phyloP scores from a whole-genome alignment of 2,888 invertebrate species.

The Antheraea yamamai region DNA sequence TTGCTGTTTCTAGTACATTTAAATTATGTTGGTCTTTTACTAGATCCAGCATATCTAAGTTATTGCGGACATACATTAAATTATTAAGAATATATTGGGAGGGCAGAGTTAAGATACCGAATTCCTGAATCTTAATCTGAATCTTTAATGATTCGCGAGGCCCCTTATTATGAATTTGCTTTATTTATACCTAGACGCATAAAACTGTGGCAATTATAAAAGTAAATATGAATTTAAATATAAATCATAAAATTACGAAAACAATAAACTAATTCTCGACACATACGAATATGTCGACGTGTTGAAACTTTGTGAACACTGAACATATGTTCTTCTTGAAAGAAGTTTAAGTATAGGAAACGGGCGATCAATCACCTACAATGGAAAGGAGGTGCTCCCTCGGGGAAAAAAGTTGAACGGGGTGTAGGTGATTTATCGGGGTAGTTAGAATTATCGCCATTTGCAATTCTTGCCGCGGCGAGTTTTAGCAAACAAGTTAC shows the following conservation, averaged over 20 bases:
- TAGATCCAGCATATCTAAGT: no score
- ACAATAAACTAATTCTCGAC: slow-evolving; percentile 48
- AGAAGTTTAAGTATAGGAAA: slow-evolving; percentile 62
- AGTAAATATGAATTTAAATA: background rate
- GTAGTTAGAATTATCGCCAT: slow-evolving; percentile 81
- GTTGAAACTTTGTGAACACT: slow-evolving; percentile 44
- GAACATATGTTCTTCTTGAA: slow-evolving; percentile 67
- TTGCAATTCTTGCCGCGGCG: slow-evolving; percentile 77
- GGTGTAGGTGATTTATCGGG: slow-evolving; percentile 76
- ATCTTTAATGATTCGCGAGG: no score
- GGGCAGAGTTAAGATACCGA: no score
- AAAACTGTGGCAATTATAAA: background rate
- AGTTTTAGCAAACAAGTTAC: slow-evolving; percentile 65
- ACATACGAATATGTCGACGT: slow-evolving; percentile 45
- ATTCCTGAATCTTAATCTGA: no score
- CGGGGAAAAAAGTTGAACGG: slow-evolving; percentile 75
- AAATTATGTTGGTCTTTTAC: no score
- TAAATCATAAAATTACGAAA: slow-evolving; percentile 23
- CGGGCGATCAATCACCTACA: slow-evolving; percentile 75
- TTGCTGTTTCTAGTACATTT: no score
- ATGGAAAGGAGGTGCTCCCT: slow-evolving; percentile 65
- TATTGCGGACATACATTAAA: no score
- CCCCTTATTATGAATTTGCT: no score
- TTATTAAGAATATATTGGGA: no score
- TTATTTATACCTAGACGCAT: background rate